phyloP scores from a whole-genome alignment of 2,113 vertebrate species.

The Etia nguti region DNA sequence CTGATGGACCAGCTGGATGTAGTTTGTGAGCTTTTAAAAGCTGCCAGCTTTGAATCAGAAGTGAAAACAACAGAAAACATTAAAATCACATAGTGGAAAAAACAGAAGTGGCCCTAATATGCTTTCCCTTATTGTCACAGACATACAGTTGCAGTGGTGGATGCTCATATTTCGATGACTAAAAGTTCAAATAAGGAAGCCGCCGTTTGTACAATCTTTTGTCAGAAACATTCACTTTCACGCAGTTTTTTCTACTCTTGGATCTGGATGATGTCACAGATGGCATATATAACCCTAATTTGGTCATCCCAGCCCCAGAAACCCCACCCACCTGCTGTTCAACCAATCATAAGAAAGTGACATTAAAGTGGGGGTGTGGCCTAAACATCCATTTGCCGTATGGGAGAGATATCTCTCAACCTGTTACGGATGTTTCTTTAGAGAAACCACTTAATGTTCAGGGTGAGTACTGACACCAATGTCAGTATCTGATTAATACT shows the following conservation, averaged over 20 bases:
- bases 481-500: accelerated
- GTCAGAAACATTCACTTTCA: not conserved
- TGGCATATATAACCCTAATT: not conserved
- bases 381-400: not conserved
- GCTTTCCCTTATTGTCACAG: not conserved
- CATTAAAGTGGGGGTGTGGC: not conserved
- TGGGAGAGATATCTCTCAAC: not conserved
- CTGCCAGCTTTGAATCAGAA: not conserved
- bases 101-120: not conserved
- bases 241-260: not conserved
- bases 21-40: constrained; percentile 11
- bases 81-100: not conserved
- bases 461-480: not conserved
- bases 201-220: not conserved
- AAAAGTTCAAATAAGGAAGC: not conserved
- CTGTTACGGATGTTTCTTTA: not conserved
- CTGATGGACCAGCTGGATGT: not conserved
- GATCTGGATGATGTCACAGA: not conserved
- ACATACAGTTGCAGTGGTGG: not conserved
- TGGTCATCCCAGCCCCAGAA: not conserved
- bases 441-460: not conserved
- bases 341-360: not conserved
- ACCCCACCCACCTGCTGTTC: not conserved
- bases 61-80: not conserved
- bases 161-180: not conserved